Evolutionary conservation across 2,797 vertebrate genomes (phyloP).

Genomic region (Spea hammondii): DNA sequence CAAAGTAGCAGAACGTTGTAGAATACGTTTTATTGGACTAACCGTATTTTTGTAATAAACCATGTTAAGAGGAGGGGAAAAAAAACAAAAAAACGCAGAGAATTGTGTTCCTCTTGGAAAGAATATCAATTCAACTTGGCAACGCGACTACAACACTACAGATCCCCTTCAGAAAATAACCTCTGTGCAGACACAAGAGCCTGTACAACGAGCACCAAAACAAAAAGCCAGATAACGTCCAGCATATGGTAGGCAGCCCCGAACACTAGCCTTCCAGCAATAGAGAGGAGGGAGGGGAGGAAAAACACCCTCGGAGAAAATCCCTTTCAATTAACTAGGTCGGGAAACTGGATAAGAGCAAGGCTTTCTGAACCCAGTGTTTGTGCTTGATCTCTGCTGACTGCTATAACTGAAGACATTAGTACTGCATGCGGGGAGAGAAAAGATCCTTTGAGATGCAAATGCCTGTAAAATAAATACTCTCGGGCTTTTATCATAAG

Average conservation of each 20-base stretch:
- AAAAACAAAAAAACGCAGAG: neutral
- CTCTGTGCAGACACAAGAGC: neutral
- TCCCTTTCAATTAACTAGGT: conserved; percentile 34
- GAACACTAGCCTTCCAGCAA: conserved; percentile 5
- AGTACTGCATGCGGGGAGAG: neutral
- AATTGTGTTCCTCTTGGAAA: neutral
- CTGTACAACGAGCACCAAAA: neutral
- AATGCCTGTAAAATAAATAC: neutral
- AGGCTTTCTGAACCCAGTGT: conserved; percentile 20
- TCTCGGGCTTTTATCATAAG: neutral
- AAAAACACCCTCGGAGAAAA: conserved; percentile 23
- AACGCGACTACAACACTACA: neutral
- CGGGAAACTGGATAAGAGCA: conserved; percentile 37
- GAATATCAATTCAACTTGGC: neutral
- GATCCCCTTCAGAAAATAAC: neutral
- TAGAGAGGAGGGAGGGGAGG: neutral
- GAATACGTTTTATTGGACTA: too few species aligned
- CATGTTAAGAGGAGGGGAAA: too few species aligned
- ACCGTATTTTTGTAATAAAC: too few species aligned
- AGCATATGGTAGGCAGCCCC: conserved; percentile 38
- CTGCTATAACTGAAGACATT: conserved; percentile 17
- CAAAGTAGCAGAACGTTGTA: too few species aligned
- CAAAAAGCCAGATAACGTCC: conserved; percentile 30
- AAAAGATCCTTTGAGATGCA: neutral
- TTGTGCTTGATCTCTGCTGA: conserved; percentile 16